Conservation (phyloP, 2,888 invertebrate genomes). For the Chaitophorus viminalis region DNA sequence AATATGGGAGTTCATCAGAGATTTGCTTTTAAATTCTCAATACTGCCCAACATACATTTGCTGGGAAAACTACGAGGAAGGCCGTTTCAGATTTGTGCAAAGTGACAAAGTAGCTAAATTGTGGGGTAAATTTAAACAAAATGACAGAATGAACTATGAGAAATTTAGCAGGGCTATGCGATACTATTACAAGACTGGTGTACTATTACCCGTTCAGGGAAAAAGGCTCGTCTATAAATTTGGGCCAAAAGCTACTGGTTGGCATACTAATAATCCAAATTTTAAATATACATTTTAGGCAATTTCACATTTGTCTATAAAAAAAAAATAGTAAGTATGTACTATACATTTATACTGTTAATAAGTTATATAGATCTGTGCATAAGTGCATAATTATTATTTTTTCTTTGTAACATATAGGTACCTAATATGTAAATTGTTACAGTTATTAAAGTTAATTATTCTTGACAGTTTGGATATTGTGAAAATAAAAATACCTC, state of each 20-base stretch:
- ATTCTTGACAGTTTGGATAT: not conserved
- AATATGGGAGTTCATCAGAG: constrained; percentile 87
- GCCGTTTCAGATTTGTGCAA: constrained; percentile 87
- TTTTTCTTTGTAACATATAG: not conserved
- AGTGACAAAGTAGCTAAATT: constrained; percentile 86
- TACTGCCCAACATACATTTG: constrained; percentile 85
- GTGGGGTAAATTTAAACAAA: constrained; percentile 88
- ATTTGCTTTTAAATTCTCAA: constrained; percentile 78
- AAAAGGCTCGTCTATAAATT: constrained; percentile 84
- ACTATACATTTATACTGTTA: too few relatives aligned
- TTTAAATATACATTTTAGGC: constrained; percentile 65
- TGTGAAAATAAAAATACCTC: not conserved
- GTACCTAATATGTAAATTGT: constrained; percentile 1
- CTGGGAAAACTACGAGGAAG: constrained; percentile 87
- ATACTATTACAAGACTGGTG: constrained; percentile 84
- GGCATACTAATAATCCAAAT: constrained; percentile 76
- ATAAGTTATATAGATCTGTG: not conserved
- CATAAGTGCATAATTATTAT: not conserved
- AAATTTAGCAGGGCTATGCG: constrained; percentile 91
- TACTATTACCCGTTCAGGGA: constrained; percentile 80
- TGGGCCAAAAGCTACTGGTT: constrained; percentile 82
- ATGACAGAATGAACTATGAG: constrained; percentile 91
- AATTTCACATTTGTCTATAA: not conserved
- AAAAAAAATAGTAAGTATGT: too few relatives aligned
- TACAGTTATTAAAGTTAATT: not conserved